Conservation (phyloP, 2,113 vertebrate species). For the Sphaerodactylus townsendi region DNA sequence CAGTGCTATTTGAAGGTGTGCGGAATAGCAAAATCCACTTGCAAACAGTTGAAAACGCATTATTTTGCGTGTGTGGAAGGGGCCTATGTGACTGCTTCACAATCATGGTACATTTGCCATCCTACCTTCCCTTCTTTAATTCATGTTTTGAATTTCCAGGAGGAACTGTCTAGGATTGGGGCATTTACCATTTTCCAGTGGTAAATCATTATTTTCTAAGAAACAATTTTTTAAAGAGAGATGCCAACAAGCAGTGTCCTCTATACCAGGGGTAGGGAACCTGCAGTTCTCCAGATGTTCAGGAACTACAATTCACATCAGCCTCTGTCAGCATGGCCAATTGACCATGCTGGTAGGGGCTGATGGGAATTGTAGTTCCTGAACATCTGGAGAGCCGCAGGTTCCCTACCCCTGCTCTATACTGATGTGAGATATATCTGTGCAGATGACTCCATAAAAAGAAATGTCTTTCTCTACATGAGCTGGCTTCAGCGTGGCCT, state of each 20-base stretch:
- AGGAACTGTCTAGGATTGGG: background rate
- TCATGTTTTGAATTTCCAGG: background rate
- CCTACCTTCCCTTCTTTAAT: background rate
- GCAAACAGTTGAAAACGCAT: no score
- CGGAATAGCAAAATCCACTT: no score
- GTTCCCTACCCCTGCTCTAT: no score
- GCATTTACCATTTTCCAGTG: background rate
- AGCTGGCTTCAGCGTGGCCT: background rate
- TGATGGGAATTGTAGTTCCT: no score
- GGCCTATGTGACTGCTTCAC: background rate
- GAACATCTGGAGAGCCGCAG: no score
- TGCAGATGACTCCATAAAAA: background rate
- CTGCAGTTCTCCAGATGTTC: no score
- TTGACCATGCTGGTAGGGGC: no score
- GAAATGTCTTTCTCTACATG: background rate
- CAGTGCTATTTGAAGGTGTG: no score
- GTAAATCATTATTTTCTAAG: background rate
- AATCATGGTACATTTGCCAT: background rate
- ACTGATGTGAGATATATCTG: background rate
- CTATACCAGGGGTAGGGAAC: no score
- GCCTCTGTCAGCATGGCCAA: no score
- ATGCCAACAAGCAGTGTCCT: background rate
- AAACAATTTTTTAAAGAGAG: background rate
- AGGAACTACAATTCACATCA: no score
- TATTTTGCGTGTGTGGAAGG: no score